phyloP scores from a whole-genome alignment of 2,113 vertebrate species.

The Drymodes brunneopygia region DNA sequence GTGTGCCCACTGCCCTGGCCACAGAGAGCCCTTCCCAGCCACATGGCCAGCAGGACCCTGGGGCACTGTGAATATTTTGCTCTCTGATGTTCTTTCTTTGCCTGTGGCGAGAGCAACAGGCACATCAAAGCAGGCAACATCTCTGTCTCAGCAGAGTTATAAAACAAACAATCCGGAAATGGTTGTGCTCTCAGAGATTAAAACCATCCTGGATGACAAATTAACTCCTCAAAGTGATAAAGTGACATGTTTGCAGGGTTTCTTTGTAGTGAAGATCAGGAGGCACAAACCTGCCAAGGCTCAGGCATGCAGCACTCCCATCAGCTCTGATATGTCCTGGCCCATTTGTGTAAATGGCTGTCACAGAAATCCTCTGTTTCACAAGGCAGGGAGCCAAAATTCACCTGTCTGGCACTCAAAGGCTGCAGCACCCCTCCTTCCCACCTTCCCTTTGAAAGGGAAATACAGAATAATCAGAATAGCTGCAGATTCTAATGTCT shows the following conservation, averaged over 20 bases:
- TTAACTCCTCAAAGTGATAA: slow-evolving; percentile 47
- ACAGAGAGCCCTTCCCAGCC: not conserved
- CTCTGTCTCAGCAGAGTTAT: slow-evolving; percentile 14
- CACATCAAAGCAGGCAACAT: slow-evolving; percentile 61
- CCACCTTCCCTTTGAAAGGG: not conserved
- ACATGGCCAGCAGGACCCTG: not conserved
- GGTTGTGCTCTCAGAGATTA: slow-evolving; percentile 19
- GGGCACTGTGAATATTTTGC: not conserved
- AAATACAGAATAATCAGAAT: not conserved
- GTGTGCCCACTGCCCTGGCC: accelerated
- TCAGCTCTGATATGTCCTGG: not conserved
- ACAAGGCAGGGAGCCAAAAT: not conserved
- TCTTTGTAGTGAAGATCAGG: slow-evolving; percentile 34
- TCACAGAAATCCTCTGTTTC: not conserved
- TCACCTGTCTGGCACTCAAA: not conserved
- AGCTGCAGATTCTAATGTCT: not conserved
- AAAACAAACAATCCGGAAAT: slow-evolving; percentile 56
- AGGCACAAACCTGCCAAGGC: slow-evolving; percentile 13
- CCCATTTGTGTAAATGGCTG: not conserved
- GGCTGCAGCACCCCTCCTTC: not conserved
- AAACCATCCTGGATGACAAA: slow-evolving; percentile 48
- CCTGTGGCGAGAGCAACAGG: slow-evolving; percentile 37
- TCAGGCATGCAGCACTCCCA: not conserved
- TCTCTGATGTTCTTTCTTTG: not conserved
- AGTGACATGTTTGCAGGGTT: slow-evolving; percentile 1